Conservation (phyloP, 2,797 vertebrate species). For the Arrhamphus sclerolepis region DNA sequence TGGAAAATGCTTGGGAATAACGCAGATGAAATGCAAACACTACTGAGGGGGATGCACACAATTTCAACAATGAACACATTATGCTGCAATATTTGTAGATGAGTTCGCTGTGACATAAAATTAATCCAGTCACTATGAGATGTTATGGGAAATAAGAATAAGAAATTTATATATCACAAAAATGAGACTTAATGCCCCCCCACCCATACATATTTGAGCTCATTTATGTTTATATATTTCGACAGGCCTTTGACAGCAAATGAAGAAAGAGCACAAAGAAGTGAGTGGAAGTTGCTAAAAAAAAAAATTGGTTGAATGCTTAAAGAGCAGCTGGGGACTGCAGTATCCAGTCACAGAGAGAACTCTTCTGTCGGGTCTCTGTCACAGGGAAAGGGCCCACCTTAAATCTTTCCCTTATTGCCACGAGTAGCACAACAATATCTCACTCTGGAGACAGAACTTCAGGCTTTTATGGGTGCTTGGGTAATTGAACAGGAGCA, state of each 20-base stretch:
- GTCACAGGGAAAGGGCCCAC: conserved; percentile 57
- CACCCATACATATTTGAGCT: conserved; percentile 30
- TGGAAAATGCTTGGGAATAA: not conserved
- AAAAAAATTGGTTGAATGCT: conserved; percentile 58
- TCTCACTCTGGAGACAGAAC: conserved; percentile 63
- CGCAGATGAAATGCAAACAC: conserved; percentile 28
- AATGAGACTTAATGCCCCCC: conserved; percentile 33
- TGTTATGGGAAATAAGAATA: conserved; percentile 64
- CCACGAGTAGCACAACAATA: conserved; percentile 50
- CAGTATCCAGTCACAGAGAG: conserved; percentile 62
- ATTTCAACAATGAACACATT: conserved; percentile 48
- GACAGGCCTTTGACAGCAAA: conserved; percentile 42
- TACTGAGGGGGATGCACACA: conserved; percentile 19
- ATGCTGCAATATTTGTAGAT: conserved; percentile 40
- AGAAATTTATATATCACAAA: conserved; percentile 53
- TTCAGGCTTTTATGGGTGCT: conserved; percentile 69
- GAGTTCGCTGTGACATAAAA: conserved; percentile 50
- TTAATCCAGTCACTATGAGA: conserved; percentile 44
- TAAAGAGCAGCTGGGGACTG: conserved; percentile 66
- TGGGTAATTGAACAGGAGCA: conserved; percentile 75
- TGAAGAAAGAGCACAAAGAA: conserved; percentile 36
- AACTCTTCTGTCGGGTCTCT: conserved; percentile 50
- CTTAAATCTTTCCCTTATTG: conserved; percentile 75
- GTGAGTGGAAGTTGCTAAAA: conserved; percentile 49
- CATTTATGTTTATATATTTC: conserved; percentile 72